Evolutionary conservation across 2,797 vertebrate genomes (phyloP), one percentile per base, ranked within the genome.

Genomic region (Crenichthys baileyi): DNA sequence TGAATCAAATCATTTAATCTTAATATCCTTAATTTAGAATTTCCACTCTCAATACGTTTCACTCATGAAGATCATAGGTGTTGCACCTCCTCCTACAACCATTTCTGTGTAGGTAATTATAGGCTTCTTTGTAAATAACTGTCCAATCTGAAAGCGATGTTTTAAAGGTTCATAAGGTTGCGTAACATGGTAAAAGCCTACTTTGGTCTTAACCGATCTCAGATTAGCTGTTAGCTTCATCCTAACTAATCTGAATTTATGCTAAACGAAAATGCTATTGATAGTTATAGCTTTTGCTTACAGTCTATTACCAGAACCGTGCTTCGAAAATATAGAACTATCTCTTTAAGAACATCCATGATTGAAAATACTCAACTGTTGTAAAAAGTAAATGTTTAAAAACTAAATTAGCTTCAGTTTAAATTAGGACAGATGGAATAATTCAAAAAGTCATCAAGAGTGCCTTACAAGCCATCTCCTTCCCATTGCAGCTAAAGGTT

Each of bases 401-500:
- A 44, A 63, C 4, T 13, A 44, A 68, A 41, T 12, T 24, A 68
- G 22, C 22, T 68, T 68, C 12, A n/a, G 50, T 56, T 68, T 68
- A 3, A 22, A n/a, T 36, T 60, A 18, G 55, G 39, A 53, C 60
- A n/a, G 22, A 36, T 50, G 20, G 20, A 24, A 74, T 50, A 41
- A 16, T 72, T 51, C 31, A 48, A 76, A 70, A 60, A 39, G 6
- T 51, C 26, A 46, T 63, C 26, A 58, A 51, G 26, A 55, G 56
- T 24, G 16, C 12, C 36, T 67, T 20, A 18, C 36, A 56, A n/a
- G 36, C 39, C 58, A 70, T 73, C 68, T 26, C 16, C 31, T n/a
- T 12, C 51, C 22, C 7, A 83, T 70, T 80, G 22, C 46, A 73
- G 63, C 7, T 48, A 72, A 88, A 79, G 72, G 72, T 83, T 77